Percentiles rank a stretch among this genome's conserved stretches.
phyloP scores from a whole-genome alignment of 1,140 invertebrate species.

The Bacillus rossius region DNA sequence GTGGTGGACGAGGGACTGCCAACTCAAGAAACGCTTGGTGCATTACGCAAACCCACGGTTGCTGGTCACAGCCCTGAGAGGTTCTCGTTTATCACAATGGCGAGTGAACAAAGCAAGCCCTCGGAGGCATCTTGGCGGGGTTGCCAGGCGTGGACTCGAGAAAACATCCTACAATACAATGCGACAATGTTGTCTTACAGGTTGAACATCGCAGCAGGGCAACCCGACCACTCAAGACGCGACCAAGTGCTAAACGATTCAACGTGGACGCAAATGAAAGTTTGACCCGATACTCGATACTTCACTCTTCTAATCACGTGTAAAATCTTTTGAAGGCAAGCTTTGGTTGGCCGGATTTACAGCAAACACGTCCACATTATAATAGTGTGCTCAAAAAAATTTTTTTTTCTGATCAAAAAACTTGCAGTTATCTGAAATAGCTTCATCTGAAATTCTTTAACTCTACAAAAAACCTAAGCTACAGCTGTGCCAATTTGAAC shows the following conservation, averaged over 20 bases:
- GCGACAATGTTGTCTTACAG: no score
- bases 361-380: not conserved
- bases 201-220: no score
- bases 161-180: no score
- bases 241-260: not conserved
- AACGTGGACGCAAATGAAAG: constrained; percentile 6
- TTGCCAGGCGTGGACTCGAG: no score
- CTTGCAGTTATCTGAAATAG: not conserved
- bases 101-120: no score
- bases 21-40: no score
- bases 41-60: no score
- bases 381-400: not conserved
- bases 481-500: not conserved
- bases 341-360: constrained; percentile 15
- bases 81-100: no score
- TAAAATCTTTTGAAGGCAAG: constrained; percentile 13
- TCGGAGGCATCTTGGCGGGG: no score
- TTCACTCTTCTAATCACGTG: constrained; percentile 1
- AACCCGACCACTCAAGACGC: no score
- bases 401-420: not conserved
- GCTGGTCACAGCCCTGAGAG: no score
- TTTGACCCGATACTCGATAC: not conserved
- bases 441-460: not conserved
- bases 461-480: not conserved
- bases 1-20: no score